Conservation (phyloP, 2,888 invertebrate species). For the Ptilodon capucinus region DNA sequence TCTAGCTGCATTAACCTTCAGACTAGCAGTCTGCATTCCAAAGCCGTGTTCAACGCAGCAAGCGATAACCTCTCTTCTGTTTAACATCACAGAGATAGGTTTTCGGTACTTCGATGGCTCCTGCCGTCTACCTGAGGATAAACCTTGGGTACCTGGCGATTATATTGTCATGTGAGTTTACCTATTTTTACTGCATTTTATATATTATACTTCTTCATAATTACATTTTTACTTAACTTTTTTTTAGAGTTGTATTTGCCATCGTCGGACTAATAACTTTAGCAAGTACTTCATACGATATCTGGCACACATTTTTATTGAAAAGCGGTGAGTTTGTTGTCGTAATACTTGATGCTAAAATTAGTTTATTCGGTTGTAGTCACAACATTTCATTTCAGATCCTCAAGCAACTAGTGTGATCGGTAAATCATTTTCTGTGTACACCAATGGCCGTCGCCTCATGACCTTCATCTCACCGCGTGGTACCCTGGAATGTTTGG, state of each 20-base stretch:
- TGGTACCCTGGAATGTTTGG: slow-evolving; percentile 61
- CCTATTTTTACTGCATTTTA: neutral
- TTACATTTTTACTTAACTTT: neutral
- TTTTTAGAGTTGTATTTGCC: slow-evolving; percentile 17
- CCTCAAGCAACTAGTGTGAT: slow-evolving; percentile 26
- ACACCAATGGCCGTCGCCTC: slow-evolving; percentile 60
- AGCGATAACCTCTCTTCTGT: slow-evolving; percentile 25
- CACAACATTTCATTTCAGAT: slow-evolving; percentile 30
- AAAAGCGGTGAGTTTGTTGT: slow-evolving; percentile 29
- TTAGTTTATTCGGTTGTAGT: neutral
- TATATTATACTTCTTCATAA: neutral
- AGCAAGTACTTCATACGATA: slow-evolving; percentile 50
- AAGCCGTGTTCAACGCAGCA: slow-evolving; percentile 40
- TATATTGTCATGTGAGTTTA: slow-evolving; percentile 51
- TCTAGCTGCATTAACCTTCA: slow-evolving; percentile 13
- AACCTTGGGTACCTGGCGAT: slow-evolving; percentile 46
- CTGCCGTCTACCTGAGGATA: slow-evolving; percentile 49
- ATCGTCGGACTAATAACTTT: slow-evolving; percentile 41
- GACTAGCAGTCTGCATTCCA: slow-evolving; percentile 45
- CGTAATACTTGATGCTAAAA: neutral
- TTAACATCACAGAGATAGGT: slow-evolving; percentile 27
- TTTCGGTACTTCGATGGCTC: slow-evolving; percentile 29
- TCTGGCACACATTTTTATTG: slow-evolving; percentile 35
- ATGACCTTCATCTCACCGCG: slow-evolving; percentile 46
- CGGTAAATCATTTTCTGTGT: slow-evolving; percentile 43